Conservation (phyloP, 2,888 invertebrate species). For the Agrotis exclamationis region DNA sequence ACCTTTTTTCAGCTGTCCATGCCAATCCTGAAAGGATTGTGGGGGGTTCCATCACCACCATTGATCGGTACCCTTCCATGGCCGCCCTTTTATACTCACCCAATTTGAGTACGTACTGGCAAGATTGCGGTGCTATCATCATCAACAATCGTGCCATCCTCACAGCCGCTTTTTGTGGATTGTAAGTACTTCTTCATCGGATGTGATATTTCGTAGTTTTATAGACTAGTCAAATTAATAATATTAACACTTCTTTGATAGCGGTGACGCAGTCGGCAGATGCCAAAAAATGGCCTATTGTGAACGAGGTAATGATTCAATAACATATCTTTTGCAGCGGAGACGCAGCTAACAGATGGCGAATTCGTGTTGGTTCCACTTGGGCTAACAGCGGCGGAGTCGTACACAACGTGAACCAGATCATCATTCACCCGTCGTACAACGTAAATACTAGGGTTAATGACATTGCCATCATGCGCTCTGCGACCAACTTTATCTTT, state of each 20-base stretch:
- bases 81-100: background rate
- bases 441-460: conserved; percentile 55
- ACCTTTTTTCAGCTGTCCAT: background rate
- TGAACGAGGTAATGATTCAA: too few relatives aligned
- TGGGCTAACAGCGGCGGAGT: conserved; percentile 69
- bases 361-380: conserved; percentile 68
- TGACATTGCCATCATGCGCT: conserved; percentile 70
- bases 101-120: background rate
- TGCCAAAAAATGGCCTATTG: too few relatives aligned
- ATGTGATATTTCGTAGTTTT: background rate
- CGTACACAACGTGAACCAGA: conserved; percentile 48
- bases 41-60: background rate
- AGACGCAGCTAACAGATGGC: conserved; percentile 62
- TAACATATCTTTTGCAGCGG: conserved; percentile 52
- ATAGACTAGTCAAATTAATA: too few relatives aligned
- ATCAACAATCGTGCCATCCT: background rate
- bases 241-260: conserved; percentile 31
- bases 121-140: background rate
- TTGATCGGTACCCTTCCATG: conserved; percentile 1
- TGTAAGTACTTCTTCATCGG: background rate
- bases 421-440: conserved; percentile 64
- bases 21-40: conserved; percentile 2
- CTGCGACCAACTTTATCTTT: conserved; percentile 49
- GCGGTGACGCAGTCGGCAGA: too few relatives aligned
- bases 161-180: background rate